A percentile compares a stretch with the other conserved stretches of the same genome.
Conservation (phyloP, 2,113 vertebrate species). For the Myotis yumanensis region DNA sequence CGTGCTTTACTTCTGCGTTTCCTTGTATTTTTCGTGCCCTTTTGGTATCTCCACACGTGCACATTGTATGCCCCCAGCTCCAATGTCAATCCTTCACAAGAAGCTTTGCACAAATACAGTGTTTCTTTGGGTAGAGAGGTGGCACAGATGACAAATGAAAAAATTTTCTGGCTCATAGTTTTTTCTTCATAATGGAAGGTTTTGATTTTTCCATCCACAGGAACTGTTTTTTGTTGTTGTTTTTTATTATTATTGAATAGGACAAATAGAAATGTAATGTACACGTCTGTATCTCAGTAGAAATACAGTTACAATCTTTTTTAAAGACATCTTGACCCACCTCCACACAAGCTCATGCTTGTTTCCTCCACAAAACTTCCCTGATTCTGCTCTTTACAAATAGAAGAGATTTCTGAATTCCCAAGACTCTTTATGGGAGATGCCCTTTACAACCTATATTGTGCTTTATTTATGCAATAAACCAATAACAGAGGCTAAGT, state of each 20-base stretch:
- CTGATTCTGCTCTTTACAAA: not conserved
- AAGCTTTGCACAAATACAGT: not conserved
- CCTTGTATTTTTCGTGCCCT: not conserved
- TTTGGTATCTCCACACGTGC: not conserved
- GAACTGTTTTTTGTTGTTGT: not conserved
- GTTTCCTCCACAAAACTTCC: not conserved
- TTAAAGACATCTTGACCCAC: not conserved
- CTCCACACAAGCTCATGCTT: not conserved
- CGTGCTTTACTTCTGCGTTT: not conserved
- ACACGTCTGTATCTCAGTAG: not conserved
- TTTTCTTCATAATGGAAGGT: not conserved
- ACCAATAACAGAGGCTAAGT: not conserved
- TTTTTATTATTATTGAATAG: not conserved
- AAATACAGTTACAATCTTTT: not conserved
- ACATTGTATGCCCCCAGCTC: not conserved
- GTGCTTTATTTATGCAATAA: not conserved
- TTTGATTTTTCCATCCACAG: not conserved
- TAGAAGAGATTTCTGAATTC: not conserved
- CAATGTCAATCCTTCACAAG: not conserved
- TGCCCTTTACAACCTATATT: not conserved
- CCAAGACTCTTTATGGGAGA: not conserved
- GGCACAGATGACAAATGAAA: not conserved
- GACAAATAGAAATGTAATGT: not conserved
- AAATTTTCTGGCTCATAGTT: no score
- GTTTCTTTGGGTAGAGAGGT: not conserved